A percentile compares a stretch with the other conserved stretches of the same genome.
phyloP scores from a whole-genome alignment of 2,797 vertebrate species.

The Coilia nasus region DNA sequence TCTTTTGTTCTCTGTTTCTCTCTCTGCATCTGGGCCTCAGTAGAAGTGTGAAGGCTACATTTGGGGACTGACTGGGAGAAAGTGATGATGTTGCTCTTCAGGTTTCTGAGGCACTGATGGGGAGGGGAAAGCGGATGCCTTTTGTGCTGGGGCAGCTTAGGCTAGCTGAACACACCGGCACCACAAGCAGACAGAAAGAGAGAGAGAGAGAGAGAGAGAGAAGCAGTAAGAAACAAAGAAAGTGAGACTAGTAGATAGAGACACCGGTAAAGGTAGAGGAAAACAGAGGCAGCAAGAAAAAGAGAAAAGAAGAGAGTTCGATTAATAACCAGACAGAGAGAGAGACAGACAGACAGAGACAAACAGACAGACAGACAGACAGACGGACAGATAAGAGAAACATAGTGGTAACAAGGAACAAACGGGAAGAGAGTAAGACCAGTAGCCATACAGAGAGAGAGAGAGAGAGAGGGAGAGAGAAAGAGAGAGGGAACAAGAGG shows the following conservation, averaged over 20 bases:
- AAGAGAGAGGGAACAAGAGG: not conserved
- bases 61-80: conserved; percentile 13
- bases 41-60: conserved; percentile 16
- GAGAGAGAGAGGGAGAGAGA: conserved; percentile 20
- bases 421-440: no score
- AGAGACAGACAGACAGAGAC: conserved; percentile 1
- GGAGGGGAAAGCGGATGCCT: not conserved
- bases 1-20: not conserved
- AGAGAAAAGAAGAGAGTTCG: not conserved
- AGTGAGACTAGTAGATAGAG: no score
- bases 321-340: not conserved
- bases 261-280: not conserved
- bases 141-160: not conserved
- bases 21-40: not conserved
- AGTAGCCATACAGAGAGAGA: not conserved
- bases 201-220: conserved; percentile 1
- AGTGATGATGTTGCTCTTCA: conserved; percentile 50
- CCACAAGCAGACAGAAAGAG: not conserved
- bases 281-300: not conserved
- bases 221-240: no score
- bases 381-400: not conserved
- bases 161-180: not conserved
- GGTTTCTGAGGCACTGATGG: conserved; percentile 34
- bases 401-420: no score
- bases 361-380: not conserved